Conservation (phyloP, 1,140 invertebrate species). For the Pseudomyrmex sp. region DNA sequence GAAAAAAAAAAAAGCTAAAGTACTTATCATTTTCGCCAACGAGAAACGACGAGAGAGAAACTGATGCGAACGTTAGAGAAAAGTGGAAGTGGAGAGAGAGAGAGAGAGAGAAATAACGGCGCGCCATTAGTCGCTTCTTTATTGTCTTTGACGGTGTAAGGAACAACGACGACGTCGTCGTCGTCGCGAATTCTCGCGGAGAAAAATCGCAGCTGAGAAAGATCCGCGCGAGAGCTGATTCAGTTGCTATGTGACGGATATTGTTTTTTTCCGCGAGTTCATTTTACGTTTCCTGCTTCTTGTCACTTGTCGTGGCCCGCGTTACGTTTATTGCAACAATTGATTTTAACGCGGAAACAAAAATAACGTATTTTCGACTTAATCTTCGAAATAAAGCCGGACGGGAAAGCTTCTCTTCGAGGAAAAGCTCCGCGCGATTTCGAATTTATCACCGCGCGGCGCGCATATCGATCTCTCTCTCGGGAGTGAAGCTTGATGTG, state of each 20-base stretch:
- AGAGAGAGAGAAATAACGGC: conserved; percentile 1
- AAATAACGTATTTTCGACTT: conserved; percentile 7
- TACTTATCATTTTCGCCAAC: not conserved
- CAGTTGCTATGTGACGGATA: not conserved
- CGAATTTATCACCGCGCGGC: not conserved
- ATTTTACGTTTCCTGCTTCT: conserved; percentile 7
- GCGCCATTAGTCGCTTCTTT: conserved; percentile 20
- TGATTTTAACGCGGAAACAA: not conserved
- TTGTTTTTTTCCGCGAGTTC: not conserved
- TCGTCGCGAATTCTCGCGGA: not conserved
- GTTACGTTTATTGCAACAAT: not conserved
- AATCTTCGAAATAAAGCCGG: no score
- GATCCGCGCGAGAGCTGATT: not conserved
- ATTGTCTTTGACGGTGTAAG: conserved; percentile 22
- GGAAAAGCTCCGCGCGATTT: not conserved
- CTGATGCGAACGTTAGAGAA: not conserved
- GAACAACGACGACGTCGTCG: not conserved
- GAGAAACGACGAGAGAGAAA: not conserved
- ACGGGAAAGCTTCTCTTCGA: not conserved
- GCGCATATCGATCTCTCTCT: conserved; percentile 3
- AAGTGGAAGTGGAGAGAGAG: no score
- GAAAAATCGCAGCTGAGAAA: conserved; percentile 1
- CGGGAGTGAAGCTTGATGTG: conserved; percentile 11
- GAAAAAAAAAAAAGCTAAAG: not conserved
- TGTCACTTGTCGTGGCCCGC: not conserved